Base-by-base conservation (phyloP, 2,113 vertebrate species). In the Gallinago paraguaiae region DNA sequence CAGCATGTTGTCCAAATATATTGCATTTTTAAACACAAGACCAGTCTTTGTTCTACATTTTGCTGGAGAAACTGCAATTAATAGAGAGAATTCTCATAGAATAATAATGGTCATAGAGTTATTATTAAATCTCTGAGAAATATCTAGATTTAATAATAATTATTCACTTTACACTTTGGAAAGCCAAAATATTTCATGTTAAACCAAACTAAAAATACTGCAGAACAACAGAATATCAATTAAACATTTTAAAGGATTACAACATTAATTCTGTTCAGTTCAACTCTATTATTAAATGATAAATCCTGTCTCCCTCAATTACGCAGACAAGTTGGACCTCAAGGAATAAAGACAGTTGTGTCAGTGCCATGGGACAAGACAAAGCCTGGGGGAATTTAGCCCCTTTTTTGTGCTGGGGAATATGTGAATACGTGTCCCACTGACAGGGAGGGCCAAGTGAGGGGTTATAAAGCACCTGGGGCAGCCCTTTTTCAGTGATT, bases 191-290 rank as follows among this genome's bases (percentile, higher is more conserved):
- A 91, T 90, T 96, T 97, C 65, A 92, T 81, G 81, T 87, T 96
- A 97, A 97, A 96, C 93, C 74, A 95, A 97, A 94, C 10, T 92
- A 97, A 97, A 97, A 96, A 92, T 95, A 88, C 75, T 57, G 35
- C 84, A 92, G 80, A 97, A 95, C 88, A 97, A 88, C 74, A 87
- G 51, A 92, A 82, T 94, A 95, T 94, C 91, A 97, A 72, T 97
- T 95, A 97, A 96, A 80, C 84, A 93, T 97, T 97, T 97, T 95
- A 97, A 95, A 96, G 94, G 84, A 96, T 93, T 56, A 82, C 24
- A 59, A 80, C 46, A 22, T 53, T 95, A 93, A 96, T 94, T 95
- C 92, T 71, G 86, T 82, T 30, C 22, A 53, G 78, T 94, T 96
- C 80, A 41, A 70, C 83, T 94, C 92, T 88, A 92, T 92, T 96